Evolutionary conservation across 2,797 vertebrate species (phyloP), one percentile per base, ranked within the genome.

Genomic region (Pithecia hirsuta): DNA sequence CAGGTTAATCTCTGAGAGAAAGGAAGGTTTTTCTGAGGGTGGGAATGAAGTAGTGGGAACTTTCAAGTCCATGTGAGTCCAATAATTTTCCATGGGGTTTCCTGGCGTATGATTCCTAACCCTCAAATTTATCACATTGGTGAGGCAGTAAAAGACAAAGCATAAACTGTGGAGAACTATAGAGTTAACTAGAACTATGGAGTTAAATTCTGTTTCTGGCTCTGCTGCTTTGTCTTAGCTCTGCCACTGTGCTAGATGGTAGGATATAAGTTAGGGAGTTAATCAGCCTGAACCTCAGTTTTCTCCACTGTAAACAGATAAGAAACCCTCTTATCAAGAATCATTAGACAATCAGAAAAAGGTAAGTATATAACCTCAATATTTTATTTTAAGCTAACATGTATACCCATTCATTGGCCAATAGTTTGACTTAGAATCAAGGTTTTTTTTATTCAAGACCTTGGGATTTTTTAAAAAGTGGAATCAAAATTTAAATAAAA

Each of bases 1-100:
- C 41, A 93, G 33, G n/a, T 96, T 83, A 94, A 89, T 89, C 87
- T 61, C 41, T 83, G 67, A 88, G 39, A 78, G 94, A 85, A 59
- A 17, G 15, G 22, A 59, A 91, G 14, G 72, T 74, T 36, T 90
- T 90, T 83, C 41, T 90, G 76, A 96, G 19, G 24, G 20, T 5
- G 5, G 8, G 17, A 87, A 79, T 95, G 50, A 91, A 72, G 26
- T 64, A 7, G 26, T 44, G 10, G 28, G 74, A 12, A 1, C 84
- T 96, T 72, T 19, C 75, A 93, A 11, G 0, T 57, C 20, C 28
- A 24, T 64, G 39, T 87, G 28, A 79, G 50, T 30, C 80, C 72
- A 87, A 14, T 36, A 48, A 57, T 14, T 89, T 94, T 88, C 46
- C 55, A 61, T 9, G 39, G 36, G 14, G 13, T 67, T 91, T 94